These are phyloP conservation scores for Aphidoletes aphidimyza DNA, from an alignment of 2,888 invertebrate genomes.

Conservation along the genomic window DNA sequence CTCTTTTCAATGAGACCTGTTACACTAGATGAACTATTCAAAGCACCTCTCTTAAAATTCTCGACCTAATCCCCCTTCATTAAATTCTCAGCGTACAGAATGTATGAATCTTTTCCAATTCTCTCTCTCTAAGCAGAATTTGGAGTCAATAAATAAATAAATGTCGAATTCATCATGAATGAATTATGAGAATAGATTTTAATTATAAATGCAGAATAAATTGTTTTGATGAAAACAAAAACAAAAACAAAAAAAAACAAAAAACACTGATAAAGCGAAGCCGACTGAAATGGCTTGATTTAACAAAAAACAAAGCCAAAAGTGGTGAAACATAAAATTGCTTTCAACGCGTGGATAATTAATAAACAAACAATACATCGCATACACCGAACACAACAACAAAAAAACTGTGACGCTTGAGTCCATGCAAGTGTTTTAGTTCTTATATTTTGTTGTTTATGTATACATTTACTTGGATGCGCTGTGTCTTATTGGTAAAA, in stretches of 20 bases:
- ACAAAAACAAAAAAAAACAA: background rate
- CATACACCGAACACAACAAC: too few species aligned
- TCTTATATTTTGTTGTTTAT: background rate
- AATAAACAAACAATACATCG: background rate
- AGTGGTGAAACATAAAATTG: slow-evolving; percentile 16
- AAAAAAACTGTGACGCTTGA: background rate
- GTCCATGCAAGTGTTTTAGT: background rate
- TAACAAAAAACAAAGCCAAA: background rate
- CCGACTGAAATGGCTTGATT: background rate
- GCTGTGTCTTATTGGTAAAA: background rate
- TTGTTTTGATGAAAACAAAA: too few species aligned
- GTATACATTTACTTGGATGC: background rate
- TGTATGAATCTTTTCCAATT: too few species aligned
- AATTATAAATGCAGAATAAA: background rate
- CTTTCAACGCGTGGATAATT: slow-evolving; percentile 29
- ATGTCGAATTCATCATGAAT: background rate
- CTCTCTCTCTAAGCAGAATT: too few species aligned
- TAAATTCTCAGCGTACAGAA: too few species aligned
- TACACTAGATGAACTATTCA: too few species aligned
- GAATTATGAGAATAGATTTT: background rate
- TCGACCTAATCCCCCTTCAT: too few species aligned
- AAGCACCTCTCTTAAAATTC: too few species aligned
- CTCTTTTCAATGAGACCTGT: too few species aligned
- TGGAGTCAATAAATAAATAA: too few species aligned
- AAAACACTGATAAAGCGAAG: background rate